Conservation (phyloP, 2,113 vertebrate species). For the Mohoua ochrocephala region DNA sequence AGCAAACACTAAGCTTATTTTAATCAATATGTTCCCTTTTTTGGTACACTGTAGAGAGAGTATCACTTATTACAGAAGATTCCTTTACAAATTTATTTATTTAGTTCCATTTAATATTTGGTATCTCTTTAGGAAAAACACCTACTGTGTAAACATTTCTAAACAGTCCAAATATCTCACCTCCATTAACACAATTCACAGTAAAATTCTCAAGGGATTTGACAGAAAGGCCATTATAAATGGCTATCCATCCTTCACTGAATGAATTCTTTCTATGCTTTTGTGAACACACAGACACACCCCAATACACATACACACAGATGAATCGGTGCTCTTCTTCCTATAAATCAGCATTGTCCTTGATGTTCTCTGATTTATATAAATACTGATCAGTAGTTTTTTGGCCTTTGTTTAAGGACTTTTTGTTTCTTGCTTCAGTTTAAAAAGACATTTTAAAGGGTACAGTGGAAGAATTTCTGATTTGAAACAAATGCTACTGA, state of each 20-base stretch:
- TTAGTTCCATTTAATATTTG: neutral
- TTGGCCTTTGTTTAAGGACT: neutral
- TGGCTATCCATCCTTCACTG: neutral
- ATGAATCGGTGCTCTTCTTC: neutral
- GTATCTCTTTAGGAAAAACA: neutral
- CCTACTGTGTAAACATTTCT: neutral
- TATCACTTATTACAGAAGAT: neutral
- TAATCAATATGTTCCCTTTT: neutral
- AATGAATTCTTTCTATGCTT: neutral
- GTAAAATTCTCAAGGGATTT: neutral
- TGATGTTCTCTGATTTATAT: neutral
- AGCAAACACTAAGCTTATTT: neutral
- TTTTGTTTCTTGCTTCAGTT: neutral
- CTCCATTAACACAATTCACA: neutral
- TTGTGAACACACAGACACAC: neutral
- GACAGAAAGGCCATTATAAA: neutral
- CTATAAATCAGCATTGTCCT: accelerated
- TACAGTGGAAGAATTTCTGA: neutral
- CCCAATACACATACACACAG: accelerated
- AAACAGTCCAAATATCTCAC: neutral
- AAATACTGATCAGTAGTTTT: neutral
- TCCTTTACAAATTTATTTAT: neutral
- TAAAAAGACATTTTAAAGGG: neutral
- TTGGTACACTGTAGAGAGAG: neutral
- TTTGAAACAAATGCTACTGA: neutral